Base-by-base conservation (phyloP, 2,113 vertebrate species). In the Lophotis ruficrista region DNA sequence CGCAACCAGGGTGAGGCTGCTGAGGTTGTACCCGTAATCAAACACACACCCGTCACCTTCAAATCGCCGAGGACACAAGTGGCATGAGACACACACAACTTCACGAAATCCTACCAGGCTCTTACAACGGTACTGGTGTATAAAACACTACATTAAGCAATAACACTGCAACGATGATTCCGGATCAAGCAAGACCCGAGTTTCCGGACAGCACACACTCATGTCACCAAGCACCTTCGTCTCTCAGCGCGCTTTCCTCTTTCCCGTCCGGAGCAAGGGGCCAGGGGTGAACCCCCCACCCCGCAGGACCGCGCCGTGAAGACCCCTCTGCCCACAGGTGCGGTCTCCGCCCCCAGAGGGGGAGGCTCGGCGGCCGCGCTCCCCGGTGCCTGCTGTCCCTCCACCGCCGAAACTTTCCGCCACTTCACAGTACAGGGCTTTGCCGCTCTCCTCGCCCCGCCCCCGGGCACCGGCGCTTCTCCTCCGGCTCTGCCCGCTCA, bases 291-390 rank as follows among this genome's bases (percentile, higher is more conserved):
- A 6, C 28, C 2, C 6, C 14, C 3, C 38, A 2, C 16, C n/a
- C 2, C 3, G 21, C 53, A 9, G 27, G 7, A 6, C 31, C 18
- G 14, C 31, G 9, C 50, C 33, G 4, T 1, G 0, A 1, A 5
- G 28, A 12, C 45, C 35, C 28, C 51, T 4, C 41, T 2, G 47
- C 41, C 37, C 4, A 17, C 60, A 8, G 47, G 50, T 22, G 50
- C 4, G 24, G 16, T 14, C n/a, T 25, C 35, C 48, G 24, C 13
- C 25, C 35, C 8, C 14, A 6, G 30, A 7, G 8, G 47, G 12
- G 25, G 7, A 1, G 24, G 25, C 47, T 15, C 61, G 5, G 41
- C 78, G 4, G 77, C 7, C 19, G 21, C 25, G 31, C 51, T 9
- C 14, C 11, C 41, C 37, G 2, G 15, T 2, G 31, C 56, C 45